Evolutionary conservation across 2,113 vertebrate species (phyloP).

Genomic region (Anser brachyrhynchus): DNA sequence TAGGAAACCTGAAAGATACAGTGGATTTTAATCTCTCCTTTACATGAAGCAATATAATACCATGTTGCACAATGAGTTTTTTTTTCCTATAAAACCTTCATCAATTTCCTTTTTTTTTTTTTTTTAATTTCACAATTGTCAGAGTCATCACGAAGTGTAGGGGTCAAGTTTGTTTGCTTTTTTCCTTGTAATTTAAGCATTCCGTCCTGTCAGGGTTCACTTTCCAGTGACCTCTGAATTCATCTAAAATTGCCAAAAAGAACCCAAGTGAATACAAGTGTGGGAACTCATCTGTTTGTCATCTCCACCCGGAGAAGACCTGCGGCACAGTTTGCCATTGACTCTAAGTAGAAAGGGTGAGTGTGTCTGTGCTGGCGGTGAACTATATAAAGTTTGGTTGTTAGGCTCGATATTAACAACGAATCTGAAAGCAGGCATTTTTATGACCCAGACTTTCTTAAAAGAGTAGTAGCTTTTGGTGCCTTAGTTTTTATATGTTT

Average conservation of each 20-base stretch:
- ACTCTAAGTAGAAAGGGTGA: neutral
- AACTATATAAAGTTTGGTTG: neutral
- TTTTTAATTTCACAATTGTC: neutral
- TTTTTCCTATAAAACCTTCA: neutral
- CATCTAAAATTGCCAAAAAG: slow-evolving; percentile 62
- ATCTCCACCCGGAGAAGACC: slow-evolving; percentile 5
- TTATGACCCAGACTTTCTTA: neutral
- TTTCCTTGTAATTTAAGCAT: slow-evolving; percentile 71
- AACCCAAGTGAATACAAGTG: slow-evolving; percentile 38
- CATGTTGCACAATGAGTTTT: neutral
- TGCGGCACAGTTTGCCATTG: neutral
- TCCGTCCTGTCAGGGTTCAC: slow-evolving; percentile 46
- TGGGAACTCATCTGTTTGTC: slow-evolving; percentile 63
- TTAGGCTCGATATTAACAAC: neutral
- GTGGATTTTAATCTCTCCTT: neutral
- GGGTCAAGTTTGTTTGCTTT: slow-evolving; percentile 73
- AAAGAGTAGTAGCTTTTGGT: neutral
- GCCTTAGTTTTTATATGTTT: neutral
- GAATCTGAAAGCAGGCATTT: neutral
- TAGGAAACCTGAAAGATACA: neutral
- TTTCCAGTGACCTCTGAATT: slow-evolving; percentile 67
- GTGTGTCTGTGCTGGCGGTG: neutral
- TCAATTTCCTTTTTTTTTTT: neutral
- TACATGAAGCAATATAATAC: neutral
- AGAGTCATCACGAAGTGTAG: neutral